Conservation (phyloP, 1,140 invertebrate genomes). For the Tigriopus japonicus region DNA sequence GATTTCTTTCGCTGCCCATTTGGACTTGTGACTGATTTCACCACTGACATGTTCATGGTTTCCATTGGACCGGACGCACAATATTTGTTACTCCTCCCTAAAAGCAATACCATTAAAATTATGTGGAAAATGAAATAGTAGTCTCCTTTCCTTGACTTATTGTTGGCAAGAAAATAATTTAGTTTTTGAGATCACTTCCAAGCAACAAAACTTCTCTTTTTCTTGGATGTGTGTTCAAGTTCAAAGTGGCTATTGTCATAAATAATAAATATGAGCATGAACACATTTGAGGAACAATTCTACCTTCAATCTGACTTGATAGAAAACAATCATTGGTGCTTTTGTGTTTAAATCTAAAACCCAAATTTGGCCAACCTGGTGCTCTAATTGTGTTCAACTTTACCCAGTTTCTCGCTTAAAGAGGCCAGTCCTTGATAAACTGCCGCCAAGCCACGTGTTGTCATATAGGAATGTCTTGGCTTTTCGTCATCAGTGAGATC, state of each 20-base stretch:
- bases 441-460: background rate
- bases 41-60: background rate
- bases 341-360: too few species aligned
- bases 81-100: background rate
- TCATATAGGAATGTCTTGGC: background rate
- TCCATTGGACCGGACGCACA: background rate
- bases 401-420: slow-evolving; percentile 8
- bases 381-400: background rate
- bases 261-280: too few species aligned
- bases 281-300: too few species aligned
- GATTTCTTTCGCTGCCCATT: slow-evolving; percentile 14
- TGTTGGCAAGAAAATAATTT: too few species aligned
- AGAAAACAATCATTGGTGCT: too few species aligned
- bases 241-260: too few species aligned
- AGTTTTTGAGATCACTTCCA: too few species aligned
- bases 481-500: background rate
- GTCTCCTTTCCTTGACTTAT: too few species aligned
- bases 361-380: too few species aligned
- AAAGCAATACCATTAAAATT: background rate
- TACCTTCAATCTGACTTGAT: too few species aligned
- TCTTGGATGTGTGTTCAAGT: too few species aligned
- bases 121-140: background rate
- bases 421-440: slow-evolving; percentile 6
- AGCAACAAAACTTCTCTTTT: too few species aligned
- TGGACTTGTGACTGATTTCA: background rate